Evolutionary conservation across 2,797 vertebrate species (phyloP).

Genomic region (Cossypha dichroa): DNA sequence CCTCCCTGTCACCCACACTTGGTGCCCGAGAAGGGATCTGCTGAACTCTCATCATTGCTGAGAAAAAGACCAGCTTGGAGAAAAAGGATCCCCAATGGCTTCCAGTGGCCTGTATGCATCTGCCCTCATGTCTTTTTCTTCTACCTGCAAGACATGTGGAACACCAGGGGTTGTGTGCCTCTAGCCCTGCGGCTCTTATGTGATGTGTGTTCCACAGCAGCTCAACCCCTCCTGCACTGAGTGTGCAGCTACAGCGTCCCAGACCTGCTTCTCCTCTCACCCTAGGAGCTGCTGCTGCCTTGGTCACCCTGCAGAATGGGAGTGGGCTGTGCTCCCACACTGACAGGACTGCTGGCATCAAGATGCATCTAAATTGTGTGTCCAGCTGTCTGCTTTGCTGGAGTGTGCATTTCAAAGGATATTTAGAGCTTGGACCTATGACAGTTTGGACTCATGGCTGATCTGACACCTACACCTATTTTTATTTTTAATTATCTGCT

Average conservation of each 20-base stretch:
- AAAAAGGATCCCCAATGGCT: neutral
- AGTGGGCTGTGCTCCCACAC: accelerated
- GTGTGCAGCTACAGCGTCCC: neutral
- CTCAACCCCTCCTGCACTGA: neutral
- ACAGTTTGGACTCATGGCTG: neutral
- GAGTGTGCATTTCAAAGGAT: neutral
- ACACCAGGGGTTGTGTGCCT: neutral
- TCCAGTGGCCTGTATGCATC: accelerated
- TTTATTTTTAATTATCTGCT: neutral
- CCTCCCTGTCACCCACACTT: neutral
- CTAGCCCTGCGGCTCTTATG: neutral
- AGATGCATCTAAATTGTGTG: accelerated
- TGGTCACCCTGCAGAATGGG: neutral
- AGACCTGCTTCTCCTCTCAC: accelerated
- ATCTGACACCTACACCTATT: neutral
- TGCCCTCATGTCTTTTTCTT: neutral
- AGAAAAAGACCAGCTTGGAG: neutral
- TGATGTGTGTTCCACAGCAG: neutral
- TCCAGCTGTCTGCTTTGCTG: neutral
- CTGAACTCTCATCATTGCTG: neutral
- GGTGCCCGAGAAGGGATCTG: accelerated
- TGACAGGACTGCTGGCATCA: accelerated
- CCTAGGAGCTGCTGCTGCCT: neutral
- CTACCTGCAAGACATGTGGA: neutral
- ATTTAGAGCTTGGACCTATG: neutral